Base-by-base conservation (phyloP, 2,888 invertebrate genomes). In the Onthophagus sagittarius region DNA sequence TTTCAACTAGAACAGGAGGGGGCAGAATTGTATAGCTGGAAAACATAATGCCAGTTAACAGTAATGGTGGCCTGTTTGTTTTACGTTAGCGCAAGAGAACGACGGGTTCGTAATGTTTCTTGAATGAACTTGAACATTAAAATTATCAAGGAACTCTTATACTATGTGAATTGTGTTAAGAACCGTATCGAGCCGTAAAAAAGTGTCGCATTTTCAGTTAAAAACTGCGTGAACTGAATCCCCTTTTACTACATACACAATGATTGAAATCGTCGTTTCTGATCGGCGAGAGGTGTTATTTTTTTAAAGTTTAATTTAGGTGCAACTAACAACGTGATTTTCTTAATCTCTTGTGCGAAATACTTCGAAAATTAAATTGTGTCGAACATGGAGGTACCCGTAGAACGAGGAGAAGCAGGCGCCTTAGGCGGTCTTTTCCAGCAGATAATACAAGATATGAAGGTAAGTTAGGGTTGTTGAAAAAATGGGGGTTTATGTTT, bases 381-480 rank as follows among this genome's bases (percentile, higher is more conserved):
- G 72, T 23, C 69, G 53, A 71, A 70, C 33, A 93, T 93, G 93
- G 92, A 92, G 88, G 90, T 89, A 82, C 90, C 82, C 74, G 88
- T 90, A 82, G 94, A 94, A 85, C 90, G 94, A 86, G 23, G 23
- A 23, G 96, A 96, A 88, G 94, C 93, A 85, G 94, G 94, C 85
- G 95, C 95, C 79, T 88, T 97, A 83, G 97, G 97, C 86, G 95
- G 94, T 84, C 90, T 98, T 80, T 98, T 98, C 86, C 96, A 97
- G 87, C 95, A 96, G 86, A 96, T 98, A 81, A 93, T 98, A 81
- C 93, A 93, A 83, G 98, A 98, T 86, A 94, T 98, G 94, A 98
- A 98, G 94, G 98, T 97, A 90, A 88, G 90, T 53, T 53, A 7
- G 23, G 23, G 13, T 15, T 67, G 32, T 23, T n/a, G 32, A 67